Base-by-base conservation (phyloP, 35 echinoderm and acorn worm species). In the Holothuria glaberrima region DNA sequence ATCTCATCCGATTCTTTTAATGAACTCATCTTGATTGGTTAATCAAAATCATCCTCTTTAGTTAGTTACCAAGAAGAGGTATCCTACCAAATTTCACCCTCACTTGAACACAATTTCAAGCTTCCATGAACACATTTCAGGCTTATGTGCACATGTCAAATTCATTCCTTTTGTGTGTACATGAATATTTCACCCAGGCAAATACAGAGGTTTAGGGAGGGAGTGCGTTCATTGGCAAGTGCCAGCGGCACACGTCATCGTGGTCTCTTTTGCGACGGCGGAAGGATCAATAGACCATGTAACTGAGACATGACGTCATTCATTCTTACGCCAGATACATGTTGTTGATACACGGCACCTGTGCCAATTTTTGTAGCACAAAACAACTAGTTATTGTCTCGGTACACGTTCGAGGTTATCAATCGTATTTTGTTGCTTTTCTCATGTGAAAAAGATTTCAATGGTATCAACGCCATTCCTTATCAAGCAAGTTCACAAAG, bases 101-200 rank as follows among this genome's bases (percentile, higher is more conserved):
- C 80, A 57, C 80, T 84, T 84, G 80, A 84, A 84, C 80, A 84
- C 80, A 84, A 84, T 84, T 84, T 84, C 80, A 84, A 84, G 80
- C 80, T 14, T 63, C 24, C 56, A n/a, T 84, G 80, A 59, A 21
- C 80, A 84, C 57, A 84, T 84, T 84, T 84, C 57, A 30, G 57
- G 80, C 80, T 61, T 59, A 63, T 84, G 80, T 84, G 80, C 52
- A 63, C 80, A 63, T 63, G 80, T 84, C 74, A 84, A 84, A 84
- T 84, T 84, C 80, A 48, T 84, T 63, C 32, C 24, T 33, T 22
- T 38, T 61, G 30, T 59, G 80, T 84, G 80, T 63, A 84, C 59
- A 61, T 84, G 31, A 84, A 59, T 84, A 84, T 84, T 84, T 84
- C 17, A 17, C 21, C 16, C 26, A 9, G 21, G 66, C 66, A 54